Base-by-base conservation (phyloP, 2,113 vertebrate genomes). In the Apteryx owenii region DNA sequence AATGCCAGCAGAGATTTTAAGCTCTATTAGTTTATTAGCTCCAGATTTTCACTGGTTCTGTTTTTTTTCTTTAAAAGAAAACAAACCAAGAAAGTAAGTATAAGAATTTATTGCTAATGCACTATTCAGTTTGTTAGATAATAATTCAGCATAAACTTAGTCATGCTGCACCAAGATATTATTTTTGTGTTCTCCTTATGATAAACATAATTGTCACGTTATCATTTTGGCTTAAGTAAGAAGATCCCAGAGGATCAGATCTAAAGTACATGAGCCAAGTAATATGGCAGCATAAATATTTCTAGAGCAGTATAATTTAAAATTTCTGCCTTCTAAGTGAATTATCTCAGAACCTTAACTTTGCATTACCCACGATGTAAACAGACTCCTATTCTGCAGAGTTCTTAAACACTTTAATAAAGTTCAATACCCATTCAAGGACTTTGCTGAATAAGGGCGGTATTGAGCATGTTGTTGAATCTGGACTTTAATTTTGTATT, bases 1-100 rank as follows among this genome's bases (percentile, higher is more conserved):
- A 90, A 75, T 78, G 89, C 58, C 91, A 95, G 75, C 26, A 94
- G 42, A 94, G 78, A 91, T 81, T 93, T 95, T 89, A 92, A 85
- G 71, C 46, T 68, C n/a, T 54, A 71, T 95, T 91, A 78, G n/a
- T 56, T 94, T 92, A 94, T 96, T 90, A 90, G 29, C 51, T 91
- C 82, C 95, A 94, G 91, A 84, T 91, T 95, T 93, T 91, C 50
- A 50, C 25, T 76, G 25, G 1, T 33, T 78, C 15, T 53, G 51
- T 36, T 16, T 71, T 64, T 82, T 62, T 76, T 20, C 10, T 75
- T 86, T 68, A 64, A 84, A 88, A 82, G 50, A 51, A 93, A 93
- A 77, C 36, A 95, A 78, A 73, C 36, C 13, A 31, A 89, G 71
- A 77, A 85, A 72, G 9, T 73, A 85, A 95, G 73, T 48, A 12